Evolutionary conservation across 2,113 vertebrate genomes (phyloP), one percentile per base, ranked within the genome.

Genomic region (Eulemur rufifrons): DNA sequence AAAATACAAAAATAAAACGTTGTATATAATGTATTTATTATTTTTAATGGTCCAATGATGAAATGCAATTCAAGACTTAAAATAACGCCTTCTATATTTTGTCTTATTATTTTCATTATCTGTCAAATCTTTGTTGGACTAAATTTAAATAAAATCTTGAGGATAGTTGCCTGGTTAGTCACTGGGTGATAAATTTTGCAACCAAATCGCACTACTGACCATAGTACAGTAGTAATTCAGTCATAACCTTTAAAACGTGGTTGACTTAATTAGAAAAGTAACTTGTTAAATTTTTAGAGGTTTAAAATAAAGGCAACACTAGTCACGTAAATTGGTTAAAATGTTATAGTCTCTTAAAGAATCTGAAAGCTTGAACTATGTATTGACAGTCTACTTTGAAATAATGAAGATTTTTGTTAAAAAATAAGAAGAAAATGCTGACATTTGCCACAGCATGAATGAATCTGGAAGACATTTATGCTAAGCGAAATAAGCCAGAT

Each of bases 31-130:
- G 56, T 80, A 50, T 86, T 73, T 74, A 88, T 68, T 25, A 7
- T 52, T 88, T 52, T 77, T 54, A 45, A 63, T 64, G 34, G 11
- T 6, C 45, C 50, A 68, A 61, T 23, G 87, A 86, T 83, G 12
- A 86, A 92, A 39, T 27, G 15, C 25, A 64, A 89, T 92, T 89
- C 37, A 92, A 92, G 12, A 61, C 84, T 56, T 85, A 56, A 92
- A 89, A 66, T n/a, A 66, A 50, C 54, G 0, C 77, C 4, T 66
- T 91, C 39, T 56, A 6, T 37, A 66, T 42, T 73, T n/a, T n/a
- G 9, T 59, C 21, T 96, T n/a, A 59, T 59, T 27, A 25, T 86
- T 54, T 78, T 64, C 17, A 42, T n/a, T n/a, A 77, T 32, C 23
- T 39, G 21, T 47, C 17, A 66, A 85, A 37, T 47, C 11, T 32